Base-by-base conservation (phyloP, 1,140 invertebrate species). In the Harlomillsia oculata region DNA sequence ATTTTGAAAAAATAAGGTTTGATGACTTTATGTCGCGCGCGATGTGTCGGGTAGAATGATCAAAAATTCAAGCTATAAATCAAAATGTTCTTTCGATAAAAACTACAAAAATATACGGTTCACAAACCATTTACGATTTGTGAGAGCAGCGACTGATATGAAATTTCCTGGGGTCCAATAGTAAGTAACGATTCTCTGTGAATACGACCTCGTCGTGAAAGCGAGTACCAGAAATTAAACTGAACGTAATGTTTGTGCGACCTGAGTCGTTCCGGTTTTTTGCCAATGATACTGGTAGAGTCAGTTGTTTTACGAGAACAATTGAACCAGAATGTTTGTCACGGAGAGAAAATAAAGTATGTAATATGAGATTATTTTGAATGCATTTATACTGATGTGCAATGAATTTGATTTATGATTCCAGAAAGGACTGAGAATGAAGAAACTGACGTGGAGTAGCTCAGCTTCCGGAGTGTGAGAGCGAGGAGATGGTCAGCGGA, bases 81-180 rank as follows among this genome's bases (percentile, higher is more conserved):
- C 55, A 57, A 36, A 36, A 49, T 46, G 29, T 14, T 2, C 9
- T 52, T 14, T 40, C n/a, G n/a, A 25, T 43, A 43, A 53, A 43
- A 30, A 53, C 20, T 30, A 18, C 11, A 18, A 18, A 13, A 9
- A 13, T 9, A 13, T 36, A 32, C 48, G 37, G 37, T 54, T 60
- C 41, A 56, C 59, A 60, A 55, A 34, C 53, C 59, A 61, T 61
- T 61, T 61, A 56, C 34, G 18, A n/a, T n/a, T n/a, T n/a, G n/a
- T n/a, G n/a, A n/a, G n/a, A n/a, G n/a, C n/a, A n/a, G n/a, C n/a
- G n/a, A n/a, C n/a, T n/a, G n/a, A n/a, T n/a, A n/a, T n/a, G n/a
- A n/a, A n/a, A n/a, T n/a, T n/a, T n/a, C n/a, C n/a, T n/a, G n/a
- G n/a, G n/a, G n/a, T n/a, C n/a, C n/a, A n/a, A n/a, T n/a, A n/a